phyloP scores from a whole-genome alignment of 2,797 vertebrate genomes.

The Phrynocephalus forsythii region DNA sequence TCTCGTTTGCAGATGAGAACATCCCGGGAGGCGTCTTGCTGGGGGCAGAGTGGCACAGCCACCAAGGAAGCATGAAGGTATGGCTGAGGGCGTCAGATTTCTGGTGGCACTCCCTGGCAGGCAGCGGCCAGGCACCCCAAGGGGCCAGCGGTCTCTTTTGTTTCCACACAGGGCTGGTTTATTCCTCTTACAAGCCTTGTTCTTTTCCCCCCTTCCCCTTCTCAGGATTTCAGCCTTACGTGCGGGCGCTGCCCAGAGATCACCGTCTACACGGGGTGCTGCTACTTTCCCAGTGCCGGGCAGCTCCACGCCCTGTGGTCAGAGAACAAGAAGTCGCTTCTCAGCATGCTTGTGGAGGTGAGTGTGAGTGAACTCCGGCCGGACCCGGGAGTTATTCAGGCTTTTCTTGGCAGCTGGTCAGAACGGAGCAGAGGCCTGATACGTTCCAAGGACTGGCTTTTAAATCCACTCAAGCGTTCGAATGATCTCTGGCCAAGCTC shows the following conservation, averaged over 20 bases:
- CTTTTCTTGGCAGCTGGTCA: not conserved
- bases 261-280: slow-evolving; percentile 95
- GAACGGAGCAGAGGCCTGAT: not conserved
- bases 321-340: slow-evolving; percentile 93
- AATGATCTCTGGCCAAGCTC: too few relatives aligned
- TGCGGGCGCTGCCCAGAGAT: slow-evolving; percentile 98
- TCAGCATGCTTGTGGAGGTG: slow-evolving; percentile 98
- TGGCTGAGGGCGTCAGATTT: not conserved
- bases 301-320: slow-evolving; percentile 89
- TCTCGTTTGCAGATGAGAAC: slow-evolving; percentile 81
- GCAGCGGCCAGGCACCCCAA: too few relatives aligned
- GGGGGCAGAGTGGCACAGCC: slow-evolving; percentile 92
- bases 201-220: slow-evolving; percentile 3
- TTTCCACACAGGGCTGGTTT: not conserved
- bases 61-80: slow-evolving; percentile 98
- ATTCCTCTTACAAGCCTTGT: not conserved
- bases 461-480: too few relatives aligned
- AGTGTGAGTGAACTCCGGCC: slow-evolving; percentile 44
- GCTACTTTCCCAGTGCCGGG: slow-evolving; percentile 87
- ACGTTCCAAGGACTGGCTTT: not conserved
- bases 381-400: not conserved
- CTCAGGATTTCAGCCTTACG: slow-evolving; percentile 92
- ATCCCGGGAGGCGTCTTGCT: slow-evolving; percentile 91
- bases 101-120: too few relatives aligned
- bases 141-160: not conserved